Evolutionary conservation across 2,797 vertebrate genomes (phyloP), one percentile per base, ranked within the genome.

Genomic region (Poeciliopsis presidionis): DNA sequence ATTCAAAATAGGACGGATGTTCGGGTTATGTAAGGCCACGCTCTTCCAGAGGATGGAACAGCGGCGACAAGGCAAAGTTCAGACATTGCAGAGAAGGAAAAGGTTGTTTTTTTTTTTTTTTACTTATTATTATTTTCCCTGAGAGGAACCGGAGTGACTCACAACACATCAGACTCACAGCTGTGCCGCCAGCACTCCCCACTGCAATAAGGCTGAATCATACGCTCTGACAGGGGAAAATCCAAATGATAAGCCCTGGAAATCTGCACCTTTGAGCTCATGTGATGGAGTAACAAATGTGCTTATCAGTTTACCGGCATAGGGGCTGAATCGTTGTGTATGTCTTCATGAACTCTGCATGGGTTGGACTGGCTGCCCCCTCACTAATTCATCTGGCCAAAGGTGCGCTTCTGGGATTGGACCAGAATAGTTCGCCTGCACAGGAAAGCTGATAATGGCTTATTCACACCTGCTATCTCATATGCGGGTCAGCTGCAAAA

Each of bases 61-160:
- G 49, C 75, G 2, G 78, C 3, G 13, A 78, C 78, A 46, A 76
- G 39, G 36, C 69, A 71, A 81, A 77, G 84, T 75, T 78, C 49
- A 72, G 46, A 70, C 1, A 1, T 78, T 8, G 39, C 41, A 2
- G 25, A 63, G 70, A 51, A 74, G 25, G 3, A 51, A 86, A 76
- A 70, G 36, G 47, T 69, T 63, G 72, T 77, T 74, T 33, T 33
- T 33, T 33, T 47, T 72, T 61, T 74, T 77, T 74, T 49, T 51
- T 76, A 81, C 36, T 45, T 39, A 51, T 51, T 51, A 18, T 47
- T 49, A 51, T 53, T 73, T 59, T 71, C 77, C 72, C 72, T n/a
- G 79, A 82, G 73, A 84, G 80, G 82, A 91, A 77, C 72, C 69
- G 43, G 30, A 81, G 80, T 94, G 92, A 94, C 73, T 94, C 88